Conservation (phyloP, 1,140 invertebrate genomes). For the Lysiphlebus fabarum region DNA sequence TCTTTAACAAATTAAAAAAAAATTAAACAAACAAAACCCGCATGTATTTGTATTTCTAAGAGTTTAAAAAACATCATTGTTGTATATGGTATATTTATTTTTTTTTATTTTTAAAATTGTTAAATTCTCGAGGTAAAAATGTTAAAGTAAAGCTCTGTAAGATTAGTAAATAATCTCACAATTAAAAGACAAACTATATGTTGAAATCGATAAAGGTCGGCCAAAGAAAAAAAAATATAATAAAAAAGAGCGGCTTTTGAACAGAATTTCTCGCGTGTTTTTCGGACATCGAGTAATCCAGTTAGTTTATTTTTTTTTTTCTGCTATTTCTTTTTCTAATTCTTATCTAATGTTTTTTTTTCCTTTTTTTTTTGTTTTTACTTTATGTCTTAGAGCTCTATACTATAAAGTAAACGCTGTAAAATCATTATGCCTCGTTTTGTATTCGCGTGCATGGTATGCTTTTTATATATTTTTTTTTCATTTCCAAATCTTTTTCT, state of each 20-base stretch:
- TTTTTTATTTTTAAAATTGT: too few species aligned
- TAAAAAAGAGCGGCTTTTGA: constrained; percentile 1
- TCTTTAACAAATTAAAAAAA: too few species aligned
- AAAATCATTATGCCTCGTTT: constrained; percentile 10
- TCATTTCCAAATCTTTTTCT: neutral
- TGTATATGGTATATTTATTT: too few species aligned
- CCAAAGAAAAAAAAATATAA: neutral
- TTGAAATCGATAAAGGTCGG: constrained; percentile 15
- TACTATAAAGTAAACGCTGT: too few species aligned
- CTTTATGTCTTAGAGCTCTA: too few species aligned
- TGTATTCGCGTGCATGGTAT: neutral
- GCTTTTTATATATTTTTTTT: neutral
- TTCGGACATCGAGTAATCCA: neutral
- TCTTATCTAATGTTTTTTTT: neutral
- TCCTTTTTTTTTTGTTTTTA: neutral
- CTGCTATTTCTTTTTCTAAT: neutral
- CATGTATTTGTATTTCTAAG: too few species aligned
- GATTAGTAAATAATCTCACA: constrained; percentile 25
- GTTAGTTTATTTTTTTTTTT: neutral
- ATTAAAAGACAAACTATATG: constrained; percentile 18
- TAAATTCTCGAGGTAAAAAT: constrained; percentile 14
- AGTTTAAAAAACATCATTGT: too few species aligned
- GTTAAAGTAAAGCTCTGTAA: constrained; percentile 8
- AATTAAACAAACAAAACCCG: too few species aligned
- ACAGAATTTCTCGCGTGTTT: constrained; percentile 1